Evolutionary conservation across 1,140 invertebrate genomes (phyloP), one percentile per base, ranked within the genome.

Genomic region (Brachystomella parvula): DNA sequence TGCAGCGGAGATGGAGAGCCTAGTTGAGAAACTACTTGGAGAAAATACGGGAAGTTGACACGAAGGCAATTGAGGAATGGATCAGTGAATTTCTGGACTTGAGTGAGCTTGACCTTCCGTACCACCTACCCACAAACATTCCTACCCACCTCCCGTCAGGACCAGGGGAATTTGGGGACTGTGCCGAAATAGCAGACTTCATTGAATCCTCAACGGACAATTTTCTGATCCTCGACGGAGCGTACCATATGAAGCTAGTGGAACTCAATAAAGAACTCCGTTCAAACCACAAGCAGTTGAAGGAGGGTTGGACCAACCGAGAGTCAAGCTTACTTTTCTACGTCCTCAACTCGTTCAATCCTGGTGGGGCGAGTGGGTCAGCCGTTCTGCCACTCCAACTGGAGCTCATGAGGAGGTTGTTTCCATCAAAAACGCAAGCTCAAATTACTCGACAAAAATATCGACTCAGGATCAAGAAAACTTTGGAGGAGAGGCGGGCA

Each of bases 381-480:
- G 2, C 31, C n/a, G 47, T 2, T 3, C 63, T 63, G 0, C 24
- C 32, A 30, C n/a, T 56, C 21, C 49, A 30, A 32, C 56, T 31
- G 35, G 63, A 68, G 49, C 26, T 71, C 12, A 68, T 63, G 17
- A 9, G n/a, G 2, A 19, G 26, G 31, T 21, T 71, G 6, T 71
- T 71, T 47, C 63, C 63, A 9, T 15, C 21, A 17, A 65, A 63
- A 59, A 31, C 32, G 12, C 60, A 32, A 3, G 56, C 58, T 28
- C 49, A 66, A 33, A 62, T 71, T 9, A 57, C 63, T n/a, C 19
- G 24, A 19, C 71, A 73, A 58, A 73, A 73, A 35, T 73, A 70
- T 39, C 24, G 33, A 3, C 47, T 73, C 1, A 68, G 65, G 58
- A 35, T 58, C 15, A 70, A 71, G 35, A 24, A 58, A 17, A 44